phyloP scores from a whole-genome alignment of 1,140 invertebrate genomes.

The Drosophila oshimai region DNA sequence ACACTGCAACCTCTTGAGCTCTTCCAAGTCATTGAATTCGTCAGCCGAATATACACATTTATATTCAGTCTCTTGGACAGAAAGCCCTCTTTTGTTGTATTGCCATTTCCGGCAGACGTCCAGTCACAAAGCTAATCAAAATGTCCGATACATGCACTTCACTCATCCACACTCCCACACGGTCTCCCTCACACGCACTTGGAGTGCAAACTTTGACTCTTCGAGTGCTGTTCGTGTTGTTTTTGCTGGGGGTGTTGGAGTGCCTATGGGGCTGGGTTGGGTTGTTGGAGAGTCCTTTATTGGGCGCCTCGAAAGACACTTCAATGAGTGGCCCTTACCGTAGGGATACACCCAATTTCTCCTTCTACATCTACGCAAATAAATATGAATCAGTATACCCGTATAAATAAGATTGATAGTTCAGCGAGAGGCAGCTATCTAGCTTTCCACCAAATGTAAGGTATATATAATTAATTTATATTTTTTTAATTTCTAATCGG shows the following conservation, averaged over 20 bases:
- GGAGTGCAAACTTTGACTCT: constrained; percentile 57
- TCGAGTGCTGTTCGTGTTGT: constrained; percentile 24
- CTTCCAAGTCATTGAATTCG: too few relatives aligned
- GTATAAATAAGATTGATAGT: too few relatives aligned
- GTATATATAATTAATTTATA: too few relatives aligned
- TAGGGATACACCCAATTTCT: too few relatives aligned
- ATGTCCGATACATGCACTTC: constrained; percentile 60
- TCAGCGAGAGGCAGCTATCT: too few relatives aligned
- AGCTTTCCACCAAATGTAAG: too few relatives aligned
- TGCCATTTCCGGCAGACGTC: constrained; percentile 55
- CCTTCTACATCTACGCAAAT: too few relatives aligned
- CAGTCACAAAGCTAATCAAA: constrained; percentile 74
- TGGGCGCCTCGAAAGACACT: constrained; percentile 5
- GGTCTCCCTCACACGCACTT: constrained; percentile 32
- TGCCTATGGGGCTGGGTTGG: neutral
- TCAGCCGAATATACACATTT: too few relatives aligned
- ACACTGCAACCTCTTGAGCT: too few relatives aligned
- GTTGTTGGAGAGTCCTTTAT: constrained; percentile 26
- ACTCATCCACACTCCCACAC: constrained; percentile 6
- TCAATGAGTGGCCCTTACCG: too few relatives aligned
- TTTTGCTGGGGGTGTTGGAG: constrained; percentile 10
- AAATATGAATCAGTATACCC: too few relatives aligned
- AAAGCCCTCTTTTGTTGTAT: constrained; percentile 3
- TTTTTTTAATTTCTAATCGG: too few relatives aligned
- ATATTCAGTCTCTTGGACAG: neutral